These are phyloP conservation scores for Tichodroma muraria DNA, from an alignment of 2,113 vertebrate genomes.

Conservation along the genomic window DNA sequence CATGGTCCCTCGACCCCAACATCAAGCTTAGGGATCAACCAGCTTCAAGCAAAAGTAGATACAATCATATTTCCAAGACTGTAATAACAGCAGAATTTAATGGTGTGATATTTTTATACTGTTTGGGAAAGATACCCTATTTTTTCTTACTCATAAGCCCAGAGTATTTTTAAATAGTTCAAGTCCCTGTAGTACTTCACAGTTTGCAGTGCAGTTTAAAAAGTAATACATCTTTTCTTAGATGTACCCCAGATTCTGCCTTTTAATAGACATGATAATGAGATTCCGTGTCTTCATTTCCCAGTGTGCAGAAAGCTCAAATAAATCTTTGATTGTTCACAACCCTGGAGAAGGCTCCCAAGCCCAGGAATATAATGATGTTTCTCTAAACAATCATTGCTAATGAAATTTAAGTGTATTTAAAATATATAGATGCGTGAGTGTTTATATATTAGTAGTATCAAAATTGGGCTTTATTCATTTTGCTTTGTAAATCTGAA, in stretches of 20 bases:
- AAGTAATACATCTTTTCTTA: conserved; percentile 82
- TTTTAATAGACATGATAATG: conserved; percentile 85
- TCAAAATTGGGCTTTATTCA: conserved; percentile 43
- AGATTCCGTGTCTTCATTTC: conserved; percentile 79
- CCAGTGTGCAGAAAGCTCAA: conserved; percentile 76
- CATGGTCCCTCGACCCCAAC: not conserved
- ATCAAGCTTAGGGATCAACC: conserved; percentile 29
- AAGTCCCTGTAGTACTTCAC: conserved; percentile 75
- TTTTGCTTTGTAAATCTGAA: conserved; percentile 38
- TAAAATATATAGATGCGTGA: conserved; percentile 41
- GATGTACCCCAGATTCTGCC: conserved; percentile 82
- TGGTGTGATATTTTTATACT: conserved; percentile 55
- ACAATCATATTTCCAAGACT: conserved; percentile 39
- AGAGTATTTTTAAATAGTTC: conserved; percentile 80
- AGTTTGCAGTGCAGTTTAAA: conserved; percentile 75
- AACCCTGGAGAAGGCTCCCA: conserved; percentile 73
- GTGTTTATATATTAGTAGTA: conserved; percentile 46
- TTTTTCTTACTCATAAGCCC: conserved; percentile 57
- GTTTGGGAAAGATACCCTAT: conserved; percentile 53
- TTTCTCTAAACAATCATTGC: conserved; percentile 75
- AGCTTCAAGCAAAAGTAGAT: conserved; percentile 34
- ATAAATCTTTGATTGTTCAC: conserved; percentile 81
- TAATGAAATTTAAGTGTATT: conserved; percentile 65
- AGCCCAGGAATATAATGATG: conserved; percentile 60
- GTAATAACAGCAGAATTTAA: conserved; percentile 30